Evolutionary conservation across 2,888 invertebrate species (phyloP).

Genomic region (Coelinius sp.): DNA sequence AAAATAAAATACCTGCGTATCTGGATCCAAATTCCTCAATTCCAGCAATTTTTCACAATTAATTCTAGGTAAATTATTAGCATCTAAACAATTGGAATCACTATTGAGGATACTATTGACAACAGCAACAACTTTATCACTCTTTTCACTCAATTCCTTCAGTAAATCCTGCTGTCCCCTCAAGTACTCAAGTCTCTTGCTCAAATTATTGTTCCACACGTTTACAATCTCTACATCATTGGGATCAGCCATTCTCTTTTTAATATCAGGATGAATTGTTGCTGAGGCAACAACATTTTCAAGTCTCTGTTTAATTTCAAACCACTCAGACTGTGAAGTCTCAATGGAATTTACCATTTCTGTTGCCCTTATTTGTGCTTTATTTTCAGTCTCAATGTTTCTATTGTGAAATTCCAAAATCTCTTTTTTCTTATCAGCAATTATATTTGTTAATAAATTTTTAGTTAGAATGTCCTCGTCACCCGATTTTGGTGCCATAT

Average conservation of each 20-base stretch:
- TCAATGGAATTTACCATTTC: constrained; percentile 46
- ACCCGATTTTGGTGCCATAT: constrained; percentile 51
- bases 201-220: constrained; percentile 54
- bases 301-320: constrained; percentile 52
- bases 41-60: constrained; percentile 51
- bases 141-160: constrained; percentile 47
- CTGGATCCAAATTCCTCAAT: constrained; percentile 51
- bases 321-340: constrained; percentile 51
- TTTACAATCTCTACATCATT: constrained; percentile 56
- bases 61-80: constrained; percentile 51
- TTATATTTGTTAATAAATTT: constrained; percentile 50
- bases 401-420: constrained; percentile 42
- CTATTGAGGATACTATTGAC: constrained; percentile 51
- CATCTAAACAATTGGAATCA: constrained; percentile 53
- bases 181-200: constrained; percentile 41
- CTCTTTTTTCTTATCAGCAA: constrained; percentile 34
- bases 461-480: constrained; percentile 43
- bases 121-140: constrained; percentile 49
- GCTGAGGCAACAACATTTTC: constrained; percentile 46
- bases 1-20: constrained; percentile 54
- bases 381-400: constrained; percentile 30
- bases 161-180: constrained; percentile 47
- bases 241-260: constrained; percentile 53
- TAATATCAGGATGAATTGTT: constrained; percentile 53
- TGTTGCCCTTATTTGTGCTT: constrained; percentile 39